Evolutionary conservation across 2,888 invertebrate species (phyloP).

Genomic region (Cataglyphis altisquamis): DNA sequence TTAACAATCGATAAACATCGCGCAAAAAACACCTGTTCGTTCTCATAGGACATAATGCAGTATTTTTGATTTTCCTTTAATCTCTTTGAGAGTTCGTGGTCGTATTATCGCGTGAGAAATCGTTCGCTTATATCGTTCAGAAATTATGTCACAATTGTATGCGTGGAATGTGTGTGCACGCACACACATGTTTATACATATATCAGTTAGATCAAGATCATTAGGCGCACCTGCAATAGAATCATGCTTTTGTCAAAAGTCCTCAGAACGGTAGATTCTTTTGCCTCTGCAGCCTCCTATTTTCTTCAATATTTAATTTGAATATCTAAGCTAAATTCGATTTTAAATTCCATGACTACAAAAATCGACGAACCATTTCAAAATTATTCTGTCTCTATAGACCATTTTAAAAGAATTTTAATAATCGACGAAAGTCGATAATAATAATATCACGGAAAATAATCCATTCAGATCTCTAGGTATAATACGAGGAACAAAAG

Average conservation of each 20-base stretch:
- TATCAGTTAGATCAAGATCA: constrained; percentile 21
- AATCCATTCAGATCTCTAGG: constrained; percentile 1
- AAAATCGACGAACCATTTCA: background rate
- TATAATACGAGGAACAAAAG: constrained; percentile 35
- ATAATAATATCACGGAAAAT: constrained; percentile 40
- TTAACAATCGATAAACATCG: constrained; percentile 25
- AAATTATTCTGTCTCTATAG: background rate
- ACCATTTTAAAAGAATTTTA: background rate
- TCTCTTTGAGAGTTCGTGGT: background rate
- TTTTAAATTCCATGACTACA: background rate
- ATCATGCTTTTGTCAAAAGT: background rate
- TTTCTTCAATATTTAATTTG: background rate
- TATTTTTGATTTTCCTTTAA: constrained; percentile 28
- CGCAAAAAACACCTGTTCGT: constrained; percentile 11
- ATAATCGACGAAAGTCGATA: background rate
- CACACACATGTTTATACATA: constrained; percentile 26
- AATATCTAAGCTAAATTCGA: background rate
- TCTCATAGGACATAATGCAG: constrained; percentile 50
- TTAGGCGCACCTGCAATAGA: constrained; percentile 27
- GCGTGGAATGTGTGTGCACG: background rate
- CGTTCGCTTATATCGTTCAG: constrained; percentile 26
- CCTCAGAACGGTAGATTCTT: constrained; percentile 32
- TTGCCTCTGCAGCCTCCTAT: background rate
- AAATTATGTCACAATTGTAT: constrained; percentile 23
- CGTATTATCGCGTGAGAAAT: constrained; percentile 46